phyloP scores from a whole-genome alignment of 2,888 invertebrate genomes.

The Monopis laevigella region DNA sequence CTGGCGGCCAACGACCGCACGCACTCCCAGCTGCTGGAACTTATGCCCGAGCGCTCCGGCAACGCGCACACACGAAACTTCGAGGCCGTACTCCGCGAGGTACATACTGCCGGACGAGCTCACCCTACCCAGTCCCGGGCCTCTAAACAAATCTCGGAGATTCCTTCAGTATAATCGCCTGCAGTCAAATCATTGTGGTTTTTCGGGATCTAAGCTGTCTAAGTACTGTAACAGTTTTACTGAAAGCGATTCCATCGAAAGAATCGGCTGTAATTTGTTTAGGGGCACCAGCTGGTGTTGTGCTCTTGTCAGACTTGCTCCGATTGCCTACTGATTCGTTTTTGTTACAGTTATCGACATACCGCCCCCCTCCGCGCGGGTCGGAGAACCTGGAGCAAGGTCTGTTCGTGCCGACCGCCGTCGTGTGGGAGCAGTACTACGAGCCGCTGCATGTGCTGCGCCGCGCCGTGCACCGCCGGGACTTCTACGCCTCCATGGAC shows the following conservation, averaged over 20 bases:
- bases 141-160: no score
- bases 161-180: no score
- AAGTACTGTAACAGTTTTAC: no score
- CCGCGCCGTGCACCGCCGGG: conserved; percentile 89
- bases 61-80: conserved; percentile 90
- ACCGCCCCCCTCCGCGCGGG: conserved; percentile 76
- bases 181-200: no score
- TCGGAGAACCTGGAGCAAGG: conserved; percentile 80
- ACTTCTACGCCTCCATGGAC: conserved; percentile 95
- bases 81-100: conserved; percentile 84
- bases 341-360: conserved; percentile 75
- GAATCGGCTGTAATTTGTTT: no score
- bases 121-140: no score
- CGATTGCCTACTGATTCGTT: no score
- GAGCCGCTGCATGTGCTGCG: conserved; percentile 94
- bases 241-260: no score
- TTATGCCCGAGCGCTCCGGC: conserved; percentile 97
- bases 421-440: conserved; percentile 91
- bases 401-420: conserved; percentile 78
- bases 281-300: no score
- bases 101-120: no score
- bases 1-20: conserved; percentile 95
- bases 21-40: conserved; percentile 93
- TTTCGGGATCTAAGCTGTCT: no score
- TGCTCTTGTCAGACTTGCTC: no score